A percentile compares a stretch with the other conserved stretches of the same genome.
These are phyloP conservation scores for Clitarchus hookeri DNA, from an alignment of 2,888 invertebrate genomes.

Conservation along the genomic window DNA sequence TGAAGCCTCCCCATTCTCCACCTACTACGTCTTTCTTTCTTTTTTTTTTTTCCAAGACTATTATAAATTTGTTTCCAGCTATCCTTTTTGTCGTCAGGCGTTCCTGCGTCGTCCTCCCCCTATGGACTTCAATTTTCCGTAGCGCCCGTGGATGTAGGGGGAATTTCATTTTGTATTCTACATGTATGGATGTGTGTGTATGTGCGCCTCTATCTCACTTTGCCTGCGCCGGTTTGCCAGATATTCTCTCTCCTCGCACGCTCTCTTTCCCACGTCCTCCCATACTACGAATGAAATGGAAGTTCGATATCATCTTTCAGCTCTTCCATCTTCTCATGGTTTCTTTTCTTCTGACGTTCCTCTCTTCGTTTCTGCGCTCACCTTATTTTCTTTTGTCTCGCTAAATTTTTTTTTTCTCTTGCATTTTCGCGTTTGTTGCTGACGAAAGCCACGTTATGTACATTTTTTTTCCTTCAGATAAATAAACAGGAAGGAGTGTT, in stretches of 20 bases:
- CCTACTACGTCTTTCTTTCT: constrained; percentile 21
- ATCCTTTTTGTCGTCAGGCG: constrained; percentile 40
- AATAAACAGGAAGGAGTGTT: not conserved
- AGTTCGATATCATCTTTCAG: constrained; percentile 41
- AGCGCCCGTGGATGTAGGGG: constrained; percentile 36
- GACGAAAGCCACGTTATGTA: not conserved
- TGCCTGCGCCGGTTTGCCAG: constrained; percentile 22
- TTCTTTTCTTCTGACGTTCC: constrained; percentile 35
- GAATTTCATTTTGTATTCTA: constrained; percentile 41
- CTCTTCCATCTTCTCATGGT: constrained; percentile 37
- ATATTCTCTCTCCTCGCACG: constrained; percentile 18
- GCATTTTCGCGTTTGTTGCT: constrained; percentile 6
- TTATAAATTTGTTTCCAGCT: constrained; percentile 42
- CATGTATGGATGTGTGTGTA: constrained; percentile 28
- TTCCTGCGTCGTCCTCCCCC: constrained; percentile 36
- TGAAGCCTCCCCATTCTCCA: constrained; percentile 27
- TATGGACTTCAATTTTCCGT: constrained; percentile 42
- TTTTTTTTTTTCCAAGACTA: constrained; percentile 37
- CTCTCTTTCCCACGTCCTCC: constrained; percentile 15
- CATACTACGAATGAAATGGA: constrained; percentile 38
- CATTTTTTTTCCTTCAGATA: not conserved
- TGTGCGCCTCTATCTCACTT: constrained; percentile 26
- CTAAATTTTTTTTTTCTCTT: constrained; percentile 11
- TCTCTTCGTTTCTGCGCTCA: constrained; percentile 30
- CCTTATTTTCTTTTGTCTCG: constrained; percentile 26